These are phyloP conservation scores for Eugnorisma glareosa DNA, from an alignment of 2,888 invertebrate species.

Conservation along the genomic window DNA sequence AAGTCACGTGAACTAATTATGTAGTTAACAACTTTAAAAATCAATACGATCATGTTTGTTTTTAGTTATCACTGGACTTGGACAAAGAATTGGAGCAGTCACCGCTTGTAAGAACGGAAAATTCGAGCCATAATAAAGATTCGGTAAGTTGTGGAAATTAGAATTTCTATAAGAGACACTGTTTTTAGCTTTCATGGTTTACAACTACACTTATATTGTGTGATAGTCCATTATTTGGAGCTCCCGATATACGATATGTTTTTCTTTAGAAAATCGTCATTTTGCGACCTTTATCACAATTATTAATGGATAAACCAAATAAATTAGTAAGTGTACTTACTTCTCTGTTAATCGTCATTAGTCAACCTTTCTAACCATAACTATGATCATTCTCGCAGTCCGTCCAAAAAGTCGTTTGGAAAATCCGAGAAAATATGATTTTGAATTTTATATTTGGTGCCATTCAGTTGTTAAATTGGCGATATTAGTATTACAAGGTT, in stretches of 20 bases:
- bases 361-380: not conserved
- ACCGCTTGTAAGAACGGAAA: conserved; percentile 47
- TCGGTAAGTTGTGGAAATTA: conserved; percentile 25
- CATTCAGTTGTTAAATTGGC: not conserved
- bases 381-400: not conserved
- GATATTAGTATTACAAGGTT: not conserved
- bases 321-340: not conserved
- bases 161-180: not conserved
- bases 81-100: conserved; percentile 61
- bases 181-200: too few species aligned
- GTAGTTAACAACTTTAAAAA: not conserved
- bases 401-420: not conserved
- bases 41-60: not conserved
- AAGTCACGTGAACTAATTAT: not conserved
- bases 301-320: not conserved
- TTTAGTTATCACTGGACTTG: conserved; percentile 71
- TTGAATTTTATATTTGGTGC: not conserved
- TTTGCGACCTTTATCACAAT: not conserved
- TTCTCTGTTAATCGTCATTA: not conserved
- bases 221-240: too few species aligned
- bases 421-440: not conserved
- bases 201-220: too few species aligned
- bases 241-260: too few species aligned
- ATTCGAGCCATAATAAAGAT: conserved; percentile 21
- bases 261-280: not conserved